These are phyloP conservation scores for Oncorhynchus nerka DNA, from an alignment of 2,113 vertebrate species.

Conservation along the genomic window DNA sequence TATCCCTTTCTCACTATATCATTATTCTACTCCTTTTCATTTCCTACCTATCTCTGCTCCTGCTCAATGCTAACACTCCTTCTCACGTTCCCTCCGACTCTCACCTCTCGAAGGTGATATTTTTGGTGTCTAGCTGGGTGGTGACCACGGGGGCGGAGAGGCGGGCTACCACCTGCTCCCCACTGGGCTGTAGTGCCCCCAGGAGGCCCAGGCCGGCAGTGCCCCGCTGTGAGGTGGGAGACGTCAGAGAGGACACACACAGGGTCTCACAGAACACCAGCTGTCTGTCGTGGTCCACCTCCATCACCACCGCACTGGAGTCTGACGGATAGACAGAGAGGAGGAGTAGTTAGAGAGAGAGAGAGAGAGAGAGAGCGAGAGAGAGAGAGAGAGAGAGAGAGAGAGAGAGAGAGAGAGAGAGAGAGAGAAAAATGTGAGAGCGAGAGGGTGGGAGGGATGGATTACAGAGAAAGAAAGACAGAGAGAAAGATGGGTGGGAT, in stretches of 20 bases:
- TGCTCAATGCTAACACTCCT: not conserved
- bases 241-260: slow-evolving; percentile 66
- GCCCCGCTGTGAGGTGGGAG: slow-evolving; percentile 37
- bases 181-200: slow-evolving; percentile 86
- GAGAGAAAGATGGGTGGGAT: no score
- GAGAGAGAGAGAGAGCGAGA: no score
- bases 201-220: slow-evolving; percentile 75
- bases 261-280: slow-evolving; percentile 92
- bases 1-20: no score
- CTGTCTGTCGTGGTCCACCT: slow-evolving; percentile 94
- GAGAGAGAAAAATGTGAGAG: no score
- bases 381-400: no score
- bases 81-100: slow-evolving; percentile 18
- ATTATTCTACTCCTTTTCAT: not conserved
- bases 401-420: no score
- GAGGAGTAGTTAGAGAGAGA: not conserved
- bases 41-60: not conserved
- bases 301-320: slow-evolving; percentile 93
- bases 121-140: slow-evolving; percentile 95
- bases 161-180: slow-evolving; percentile 92
- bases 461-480: no score
- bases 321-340: slow-evolving; percentile 64
- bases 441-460: no score
- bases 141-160: slow-evolving; percentile 90
- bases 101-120: slow-evolving; percentile 97